Conservation (phyloP, 2,888 invertebrate genomes). For the Diarsia dahlii region DNA sequence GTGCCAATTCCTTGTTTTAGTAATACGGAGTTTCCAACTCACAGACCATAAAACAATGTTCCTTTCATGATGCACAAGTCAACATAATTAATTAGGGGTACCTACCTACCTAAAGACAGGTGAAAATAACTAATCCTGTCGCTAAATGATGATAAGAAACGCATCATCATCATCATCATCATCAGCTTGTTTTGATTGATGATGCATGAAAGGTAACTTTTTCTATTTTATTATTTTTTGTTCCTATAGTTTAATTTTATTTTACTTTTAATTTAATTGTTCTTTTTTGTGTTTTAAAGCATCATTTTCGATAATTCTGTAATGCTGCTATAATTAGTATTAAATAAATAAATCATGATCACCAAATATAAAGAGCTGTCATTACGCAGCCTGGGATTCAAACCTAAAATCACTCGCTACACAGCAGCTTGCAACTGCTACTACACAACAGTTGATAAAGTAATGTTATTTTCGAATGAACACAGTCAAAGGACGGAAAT, state of each 20-base stretch:
- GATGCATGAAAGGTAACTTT: too few species aligned
- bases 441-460: background rate
- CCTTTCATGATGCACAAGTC: background rate
- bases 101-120: background rate
- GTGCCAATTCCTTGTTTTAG: background rate
- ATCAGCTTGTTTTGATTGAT: background rate
- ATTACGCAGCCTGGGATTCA: background rate
- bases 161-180: background rate
- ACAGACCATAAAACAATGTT: background rate
- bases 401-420: background rate
- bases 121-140: background rate
- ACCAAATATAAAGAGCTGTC: background rate
- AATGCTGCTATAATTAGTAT: too few species aligned
- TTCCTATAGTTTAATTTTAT: too few species aligned
- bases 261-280: too few species aligned
- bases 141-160: background rate
- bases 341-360: too few species aligned
- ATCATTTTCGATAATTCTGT: too few species aligned
- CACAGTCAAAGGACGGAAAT: background rate
- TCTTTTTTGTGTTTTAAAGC: too few species aligned
- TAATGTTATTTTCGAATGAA: background rate
- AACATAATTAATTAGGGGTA: too few species aligned
- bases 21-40: background rate
- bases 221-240: too few species aligned
- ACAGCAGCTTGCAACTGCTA: background rate